Evolutionary conservation across 2,888 invertebrate species (phyloP).

Genomic region (Andrena trimmerana): DNA sequence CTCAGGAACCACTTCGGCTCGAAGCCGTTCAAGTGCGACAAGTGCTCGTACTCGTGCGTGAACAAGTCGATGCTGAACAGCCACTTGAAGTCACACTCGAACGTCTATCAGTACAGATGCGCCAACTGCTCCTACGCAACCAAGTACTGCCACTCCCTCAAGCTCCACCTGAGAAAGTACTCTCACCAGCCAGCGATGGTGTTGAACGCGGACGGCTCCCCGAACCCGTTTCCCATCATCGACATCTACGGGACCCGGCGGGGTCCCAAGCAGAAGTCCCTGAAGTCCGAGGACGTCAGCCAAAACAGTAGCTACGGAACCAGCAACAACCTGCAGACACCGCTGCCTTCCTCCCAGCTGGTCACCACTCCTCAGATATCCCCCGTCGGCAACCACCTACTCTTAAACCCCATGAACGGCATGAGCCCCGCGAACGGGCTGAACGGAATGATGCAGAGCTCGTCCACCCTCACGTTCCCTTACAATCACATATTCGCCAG

Average conservation of each 20-base stretch:
- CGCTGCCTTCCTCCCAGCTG: conserved; percentile 20
- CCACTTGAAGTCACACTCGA: conserved; percentile 98
- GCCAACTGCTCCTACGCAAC: conserved; percentile 97
- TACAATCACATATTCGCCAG: conserved; percentile 67
- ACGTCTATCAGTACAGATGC: conserved; percentile 96
- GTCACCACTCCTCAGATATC: conserved; percentile 37
- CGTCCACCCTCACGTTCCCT: conserved; percentile 69
- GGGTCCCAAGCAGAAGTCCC: conserved; percentile 90
- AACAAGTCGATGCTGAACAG: conserved; percentile 99
- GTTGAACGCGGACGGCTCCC: conserved; percentile 94
- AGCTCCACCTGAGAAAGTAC: conserved; percentile 97
- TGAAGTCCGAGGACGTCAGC: conserved; percentile 53
- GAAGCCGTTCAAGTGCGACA: conserved; percentile 97
- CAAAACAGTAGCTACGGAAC: not conserved
- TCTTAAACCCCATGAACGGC: conserved; percentile 19
- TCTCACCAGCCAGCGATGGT: conserved; percentile 96
- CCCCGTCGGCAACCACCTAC: conserved; percentile 46
- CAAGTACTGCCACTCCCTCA: conserved; percentile 99
- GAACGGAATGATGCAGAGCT: not conserved
- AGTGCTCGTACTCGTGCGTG: conserved; percentile 96
- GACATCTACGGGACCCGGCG: conserved; percentile 96
- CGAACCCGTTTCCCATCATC: conserved; percentile 94
- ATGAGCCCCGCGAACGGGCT: conserved; percentile 11
- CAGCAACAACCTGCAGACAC: conserved; percentile 10
- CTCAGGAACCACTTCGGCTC: conserved; percentile 97